Evolutionary conservation across 2,888 invertebrate genomes (phyloP).

Genomic region (Tortricodes alternella): DNA sequence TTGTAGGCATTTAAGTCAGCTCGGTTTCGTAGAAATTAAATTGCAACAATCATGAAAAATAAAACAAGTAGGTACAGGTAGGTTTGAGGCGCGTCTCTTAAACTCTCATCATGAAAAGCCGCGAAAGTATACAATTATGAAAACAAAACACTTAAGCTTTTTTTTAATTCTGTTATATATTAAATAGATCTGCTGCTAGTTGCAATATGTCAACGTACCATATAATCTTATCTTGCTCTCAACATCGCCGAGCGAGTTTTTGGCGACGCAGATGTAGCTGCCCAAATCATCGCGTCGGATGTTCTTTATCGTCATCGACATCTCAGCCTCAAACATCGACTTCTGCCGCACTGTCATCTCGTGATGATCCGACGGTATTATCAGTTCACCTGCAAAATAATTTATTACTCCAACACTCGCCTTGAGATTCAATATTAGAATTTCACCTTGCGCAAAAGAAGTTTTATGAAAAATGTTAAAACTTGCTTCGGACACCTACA

Average conservation of each 20-base stretch:
- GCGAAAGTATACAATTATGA: too few species aligned
- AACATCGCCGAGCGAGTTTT: conserved; percentile 93
- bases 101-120: too few species aligned
- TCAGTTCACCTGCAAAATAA: conserved; percentile 87
- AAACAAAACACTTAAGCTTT: too few species aligned
- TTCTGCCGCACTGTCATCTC: conserved; percentile 88
- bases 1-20: too few species aligned
- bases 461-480: conserved; percentile 82
- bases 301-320: conserved; percentile 91
- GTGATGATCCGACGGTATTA: conserved; percentile 92
- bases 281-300: conserved; percentile 91
- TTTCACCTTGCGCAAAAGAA: conserved; percentile 72
- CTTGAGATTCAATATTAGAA: conserved; percentile 80
- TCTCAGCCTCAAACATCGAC: conserved; percentile 91
- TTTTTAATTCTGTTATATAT: too few species aligned
- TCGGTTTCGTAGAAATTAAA: too few species aligned
- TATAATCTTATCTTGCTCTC: conserved; percentile 95
- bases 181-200: too few species aligned
- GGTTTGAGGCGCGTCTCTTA: too few species aligned
- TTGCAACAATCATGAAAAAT: too few species aligned
- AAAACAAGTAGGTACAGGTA: too few species aligned
- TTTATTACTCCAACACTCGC: conserved; percentile 72
- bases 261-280: conserved; percentile 93
- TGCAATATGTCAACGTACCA: conserved; percentile 79
- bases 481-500: conserved; percentile 75